Evolutionary conservation across 2,888 invertebrate genomes (phyloP).

Genomic region (Drosophila seclusa): DNA sequence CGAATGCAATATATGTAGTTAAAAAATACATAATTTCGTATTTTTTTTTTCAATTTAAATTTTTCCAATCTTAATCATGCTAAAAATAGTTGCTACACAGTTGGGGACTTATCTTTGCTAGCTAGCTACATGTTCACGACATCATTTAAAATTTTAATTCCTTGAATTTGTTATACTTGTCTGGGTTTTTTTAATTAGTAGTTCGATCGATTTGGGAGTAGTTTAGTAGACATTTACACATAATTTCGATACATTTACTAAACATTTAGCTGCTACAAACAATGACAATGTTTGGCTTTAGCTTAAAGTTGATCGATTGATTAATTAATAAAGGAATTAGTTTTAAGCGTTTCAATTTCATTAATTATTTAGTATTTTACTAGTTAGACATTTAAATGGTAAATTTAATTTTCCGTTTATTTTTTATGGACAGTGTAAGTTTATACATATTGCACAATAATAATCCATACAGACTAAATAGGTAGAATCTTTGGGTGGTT

Average conservation of each 20-base stretch:
- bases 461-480: constrained; percentile 54
- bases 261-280: constrained; percentile 61
- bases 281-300: constrained; percentile 21
- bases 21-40: constrained; percentile 45
- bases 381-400: constrained; percentile 73
- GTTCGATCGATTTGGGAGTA: constrained; percentile 36
- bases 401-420: constrained; percentile 30
- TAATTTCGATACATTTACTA: constrained; percentile 42
- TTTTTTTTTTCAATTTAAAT: not conserved
- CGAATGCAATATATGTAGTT: constrained; percentile 48
- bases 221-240: constrained; percentile 55
- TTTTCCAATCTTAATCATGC: constrained; percentile 28
- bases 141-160: constrained; percentile 5
- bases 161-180: constrained; percentile 23
- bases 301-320: constrained; percentile 29
- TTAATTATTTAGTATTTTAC: constrained; percentile 55
- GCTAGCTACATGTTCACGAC: constrained; percentile 40
- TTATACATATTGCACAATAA: constrained; percentile 52
- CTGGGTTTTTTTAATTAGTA: constrained; percentile 9
- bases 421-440: constrained; percentile 61
- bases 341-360: constrained; percentile 76
- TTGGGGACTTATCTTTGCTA: constrained; percentile 24
- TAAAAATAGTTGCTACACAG: constrained; percentile 45
- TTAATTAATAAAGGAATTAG: constrained; percentile 51
- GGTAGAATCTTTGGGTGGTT: constrained; percentile 63